Evolutionary conservation across 2,113 vertebrate genomes (phyloP).

Genomic region (Erinaceus europaeus): DNA sequence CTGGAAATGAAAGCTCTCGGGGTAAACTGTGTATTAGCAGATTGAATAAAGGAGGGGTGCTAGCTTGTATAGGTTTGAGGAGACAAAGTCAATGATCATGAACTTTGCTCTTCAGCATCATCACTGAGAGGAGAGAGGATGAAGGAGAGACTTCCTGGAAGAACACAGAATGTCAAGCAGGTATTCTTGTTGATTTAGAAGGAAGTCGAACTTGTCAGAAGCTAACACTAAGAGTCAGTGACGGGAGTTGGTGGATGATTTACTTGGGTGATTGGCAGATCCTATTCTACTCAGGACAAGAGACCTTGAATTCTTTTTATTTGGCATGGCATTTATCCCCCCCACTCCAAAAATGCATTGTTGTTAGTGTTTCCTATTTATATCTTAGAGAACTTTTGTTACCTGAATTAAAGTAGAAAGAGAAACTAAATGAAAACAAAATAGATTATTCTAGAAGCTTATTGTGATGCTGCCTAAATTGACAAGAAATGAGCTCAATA

Average conservation of each 20-base stretch:
- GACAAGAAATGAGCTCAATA: not conserved
- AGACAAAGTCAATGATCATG: not conserved
- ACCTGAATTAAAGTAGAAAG: slow-evolving; percentile 13
- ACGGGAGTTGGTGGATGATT: slow-evolving; percentile 32
- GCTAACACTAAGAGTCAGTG: not conserved
- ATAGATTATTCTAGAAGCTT: not conserved
- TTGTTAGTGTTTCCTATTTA: slow-evolving; percentile 19
- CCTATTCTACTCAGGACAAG: slow-evolving; percentile 28
- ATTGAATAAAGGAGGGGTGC: not conserved
- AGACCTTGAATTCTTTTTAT: slow-evolving; percentile 57
- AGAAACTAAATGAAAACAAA: not conserved
- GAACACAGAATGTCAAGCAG: slow-evolving; percentile 41
- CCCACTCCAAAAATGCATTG: not conserved
- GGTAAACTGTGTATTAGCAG: not conserved
- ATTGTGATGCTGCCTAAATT: not conserved
- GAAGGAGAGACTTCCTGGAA: not conserved
- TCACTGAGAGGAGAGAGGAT: not conserved
- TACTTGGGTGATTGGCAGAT: slow-evolving; percentile 54
- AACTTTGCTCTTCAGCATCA: too few species aligned
- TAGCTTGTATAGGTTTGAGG: not conserved
- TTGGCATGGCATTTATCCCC: slow-evolving; percentile 42
- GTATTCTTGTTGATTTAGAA: slow-evolving; percentile 40
- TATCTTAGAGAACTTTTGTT: slow-evolving; percentile 23
- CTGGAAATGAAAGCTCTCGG: not conserved
- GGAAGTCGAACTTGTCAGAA: not conserved